Evolutionary conservation across 2,888 invertebrate species (phyloP).

Genomic region (Pyrochroa serraticornis): DNA sequence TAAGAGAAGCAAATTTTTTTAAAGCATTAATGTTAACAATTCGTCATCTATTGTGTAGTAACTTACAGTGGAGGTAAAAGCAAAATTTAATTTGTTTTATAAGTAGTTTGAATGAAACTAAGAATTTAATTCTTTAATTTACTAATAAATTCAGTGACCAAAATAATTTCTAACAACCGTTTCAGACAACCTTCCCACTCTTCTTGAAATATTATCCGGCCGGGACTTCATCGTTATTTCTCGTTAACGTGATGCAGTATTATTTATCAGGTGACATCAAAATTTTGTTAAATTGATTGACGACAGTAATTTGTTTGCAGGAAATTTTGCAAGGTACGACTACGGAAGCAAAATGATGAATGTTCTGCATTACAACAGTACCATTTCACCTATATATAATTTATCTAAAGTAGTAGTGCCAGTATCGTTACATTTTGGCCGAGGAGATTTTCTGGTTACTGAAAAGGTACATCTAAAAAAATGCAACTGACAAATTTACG

Average conservation of each 20-base stretch:
- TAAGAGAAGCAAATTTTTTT: not conserved
- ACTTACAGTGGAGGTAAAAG: too few relatives aligned
- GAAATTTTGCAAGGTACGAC: slow-evolving; percentile 37
- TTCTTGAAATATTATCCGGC: slow-evolving; percentile 57
- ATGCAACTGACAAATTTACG: too few relatives aligned
- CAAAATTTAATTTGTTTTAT: too few relatives aligned
- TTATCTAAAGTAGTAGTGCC: slow-evolving; percentile 59
- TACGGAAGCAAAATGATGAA: slow-evolving; percentile 37
- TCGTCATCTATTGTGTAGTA: too few relatives aligned
- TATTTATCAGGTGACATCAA: slow-evolving; percentile 45
- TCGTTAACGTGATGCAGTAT: slow-evolving; percentile 56
- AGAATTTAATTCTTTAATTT: too few relatives aligned
- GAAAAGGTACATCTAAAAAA: slow-evolving; percentile 37
- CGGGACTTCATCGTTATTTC: slow-evolving; percentile 59
- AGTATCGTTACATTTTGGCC: slow-evolving; percentile 60
- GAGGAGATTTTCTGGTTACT: slow-evolving; percentile 63
- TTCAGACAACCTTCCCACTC: slow-evolving; percentile 48
- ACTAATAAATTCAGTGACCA: too few relatives aligned
- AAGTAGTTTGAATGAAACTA: too few relatives aligned
- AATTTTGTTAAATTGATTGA: slow-evolving; percentile 8
- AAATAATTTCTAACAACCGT: too few relatives aligned
- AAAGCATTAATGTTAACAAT: too few relatives aligned
- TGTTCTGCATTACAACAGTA: slow-evolving; percentile 35
- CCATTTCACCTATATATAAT: slow-evolving; percentile 43
- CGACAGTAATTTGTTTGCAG: slow-evolving; percentile 29